Conservation (phyloP, 1,140 invertebrate species). For the Micrasema longulum region DNA sequence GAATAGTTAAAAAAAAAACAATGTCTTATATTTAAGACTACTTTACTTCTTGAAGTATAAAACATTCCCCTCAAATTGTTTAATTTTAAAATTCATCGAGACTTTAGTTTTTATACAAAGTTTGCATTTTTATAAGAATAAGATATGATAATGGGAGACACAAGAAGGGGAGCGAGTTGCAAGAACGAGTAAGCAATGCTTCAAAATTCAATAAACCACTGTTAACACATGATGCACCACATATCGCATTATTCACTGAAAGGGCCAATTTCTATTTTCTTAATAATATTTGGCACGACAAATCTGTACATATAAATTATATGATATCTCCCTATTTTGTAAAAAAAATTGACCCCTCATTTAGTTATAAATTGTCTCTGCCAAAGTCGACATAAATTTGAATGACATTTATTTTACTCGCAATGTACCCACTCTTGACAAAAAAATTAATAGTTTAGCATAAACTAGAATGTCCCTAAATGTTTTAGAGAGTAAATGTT, state of each 20-base stretch:
- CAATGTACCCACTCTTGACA: not conserved
- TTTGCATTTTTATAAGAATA: constrained; percentile 9
- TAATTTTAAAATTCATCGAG: not conserved
- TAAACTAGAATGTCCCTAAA: constrained; percentile 22
- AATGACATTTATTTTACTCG: not conserved
- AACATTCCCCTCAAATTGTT: constrained; percentile 12
- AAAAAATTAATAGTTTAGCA: too few species aligned
- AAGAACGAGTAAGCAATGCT: not conserved
- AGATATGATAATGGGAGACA: constrained; percentile 2
- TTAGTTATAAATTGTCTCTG: not conserved
- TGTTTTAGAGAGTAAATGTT: constrained; percentile 30
- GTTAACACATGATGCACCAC: not conserved
- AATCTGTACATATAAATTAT: not conserved
- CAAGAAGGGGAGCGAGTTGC: constrained; percentile 16
- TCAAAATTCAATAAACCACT: not conserved
- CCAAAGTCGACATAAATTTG: not conserved
- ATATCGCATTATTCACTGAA: not conserved
- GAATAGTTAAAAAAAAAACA: too few species aligned
- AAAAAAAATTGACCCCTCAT: not conserved
- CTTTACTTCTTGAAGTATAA: not conserved
- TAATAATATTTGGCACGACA: not conserved
- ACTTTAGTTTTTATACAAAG: not conserved
- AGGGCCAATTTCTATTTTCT: not conserved
- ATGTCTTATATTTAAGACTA: too few species aligned
- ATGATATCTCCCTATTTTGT: not conserved